Conservation (phyloP, 2,113 vertebrate species). For the Haliaeetus leucogaster region DNA sequence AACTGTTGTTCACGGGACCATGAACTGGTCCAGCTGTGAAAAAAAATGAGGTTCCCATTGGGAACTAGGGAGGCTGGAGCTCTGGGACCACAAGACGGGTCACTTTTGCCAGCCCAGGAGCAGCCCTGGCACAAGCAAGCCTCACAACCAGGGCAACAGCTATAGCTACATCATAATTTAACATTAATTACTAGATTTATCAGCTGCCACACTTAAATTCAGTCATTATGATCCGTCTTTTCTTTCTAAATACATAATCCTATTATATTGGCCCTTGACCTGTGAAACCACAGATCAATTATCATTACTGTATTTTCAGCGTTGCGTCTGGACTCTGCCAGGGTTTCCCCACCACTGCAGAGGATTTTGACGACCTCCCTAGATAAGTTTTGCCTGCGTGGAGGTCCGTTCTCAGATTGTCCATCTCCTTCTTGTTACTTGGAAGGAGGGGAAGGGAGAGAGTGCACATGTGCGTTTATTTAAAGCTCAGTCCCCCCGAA, state of each 20-base stretch:
- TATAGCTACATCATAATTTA: not conserved
- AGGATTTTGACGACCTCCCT: not conserved
- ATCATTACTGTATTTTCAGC: not conserved
- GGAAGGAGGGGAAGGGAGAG: not conserved
- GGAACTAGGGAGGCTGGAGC: not conserved
- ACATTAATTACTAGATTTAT: not conserved
- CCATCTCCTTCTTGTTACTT: not conserved
- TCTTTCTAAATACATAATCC: not conserved
- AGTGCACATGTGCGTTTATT: accelerated
- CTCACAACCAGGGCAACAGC: not conserved
- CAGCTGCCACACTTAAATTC: not conserved
- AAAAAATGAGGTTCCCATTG: not conserved
- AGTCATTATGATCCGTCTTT: not conserved
- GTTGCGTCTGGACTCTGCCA: not conserved
- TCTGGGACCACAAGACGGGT: not conserved
- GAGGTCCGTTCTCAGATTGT: not conserved
- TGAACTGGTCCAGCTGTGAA: not conserved
- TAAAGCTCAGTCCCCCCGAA: not conserved
- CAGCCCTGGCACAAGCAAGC: not conserved
- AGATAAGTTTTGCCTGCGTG: accelerated
- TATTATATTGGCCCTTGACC: not conserved
- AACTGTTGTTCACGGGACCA: not conserved
- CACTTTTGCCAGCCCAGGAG: not conserved
- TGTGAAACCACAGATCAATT: not conserved
- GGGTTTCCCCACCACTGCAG: not conserved